Base-by-base conservation (phyloP, 1,140 invertebrate species). In the Coelopa frigida region DNA sequence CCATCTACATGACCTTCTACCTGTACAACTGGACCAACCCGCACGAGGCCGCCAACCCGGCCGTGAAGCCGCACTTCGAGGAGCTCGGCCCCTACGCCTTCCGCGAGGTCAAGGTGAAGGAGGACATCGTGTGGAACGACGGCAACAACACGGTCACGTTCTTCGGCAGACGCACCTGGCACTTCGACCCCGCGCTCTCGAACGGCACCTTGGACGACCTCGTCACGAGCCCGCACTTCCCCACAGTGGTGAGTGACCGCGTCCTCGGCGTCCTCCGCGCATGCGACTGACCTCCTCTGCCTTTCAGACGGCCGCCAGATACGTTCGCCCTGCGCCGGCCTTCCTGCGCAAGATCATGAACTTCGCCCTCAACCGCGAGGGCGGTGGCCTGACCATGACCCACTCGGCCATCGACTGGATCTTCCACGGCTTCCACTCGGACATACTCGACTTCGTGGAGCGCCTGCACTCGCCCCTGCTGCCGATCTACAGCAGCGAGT, bases 11-110 rank as follows among this genome's bases (percentile, higher is more conserved):
- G 23, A 78, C 81, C 37, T 71, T 89, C 48, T 82, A 82, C 66
- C 70, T 89, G 18, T 90, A 84, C 57, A 89, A 90, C 67, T 89
- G 85, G 84, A 89, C 84, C 1, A 89, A 90, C 70, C 63, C 79
- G 1, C 61, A 80, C 8, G 64, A 78, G 17, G 75, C 81, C 15
- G 58, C 68, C 3, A 62, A 72, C 24, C 35, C 52, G 10, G 50
- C 50, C 2, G 67, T 72, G 0, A 85, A 83, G 56, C 82, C 83
- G 2, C 68, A 77, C 23, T 79, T 84, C 46, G 68, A 74, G 32
- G 77, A 85, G 69, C 59, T 82, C 55, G 80, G 79, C 3, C 79
- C 80, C 0, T 81, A 81, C 47, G 74, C 76, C 1, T 82, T 73
- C 47, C 59, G 65, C 7, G 78, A 81, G 61, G 62, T 65, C 6